Conservation (phyloP, 1,140 invertebrate species). For the Zaprionus tsacasi region DNA sequence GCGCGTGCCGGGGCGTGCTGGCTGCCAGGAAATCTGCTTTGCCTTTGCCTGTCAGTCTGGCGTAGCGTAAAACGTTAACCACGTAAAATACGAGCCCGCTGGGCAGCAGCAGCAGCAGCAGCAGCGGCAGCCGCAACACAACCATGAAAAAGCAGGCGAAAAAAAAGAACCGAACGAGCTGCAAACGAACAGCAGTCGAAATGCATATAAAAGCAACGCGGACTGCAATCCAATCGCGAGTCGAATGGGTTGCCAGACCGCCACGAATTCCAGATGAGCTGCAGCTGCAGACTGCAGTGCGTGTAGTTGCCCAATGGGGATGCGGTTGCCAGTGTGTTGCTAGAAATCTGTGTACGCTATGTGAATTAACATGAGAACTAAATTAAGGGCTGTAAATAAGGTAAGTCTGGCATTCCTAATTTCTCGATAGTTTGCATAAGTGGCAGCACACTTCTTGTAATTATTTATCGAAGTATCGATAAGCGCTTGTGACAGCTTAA, state of each 20-base stretch:
- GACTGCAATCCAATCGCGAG: slow-evolving; percentile 25
- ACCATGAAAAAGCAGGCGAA: slow-evolving; percentile 23
- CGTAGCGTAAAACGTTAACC: slow-evolving; percentile 65
- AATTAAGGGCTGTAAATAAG: background rate
- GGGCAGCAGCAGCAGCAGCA: slow-evolving; percentile 42
- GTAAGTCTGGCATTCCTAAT: background rate
- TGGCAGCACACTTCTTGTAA: background rate
- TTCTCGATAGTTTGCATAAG: background rate
- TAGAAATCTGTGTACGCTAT: background rate
- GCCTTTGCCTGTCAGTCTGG: slow-evolving; percentile 55
- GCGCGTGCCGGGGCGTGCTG: slow-evolving; percentile 29
- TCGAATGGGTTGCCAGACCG: slow-evolving; percentile 27
- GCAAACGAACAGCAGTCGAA: slow-evolving; percentile 37
- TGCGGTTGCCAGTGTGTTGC: slow-evolving; percentile 24
- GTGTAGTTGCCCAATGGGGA: background rate
- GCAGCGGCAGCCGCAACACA: slow-evolving; percentile 49
- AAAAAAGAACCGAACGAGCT: slow-evolving; percentile 21
- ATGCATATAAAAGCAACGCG: slow-evolving; percentile 35
- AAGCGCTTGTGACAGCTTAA: background rate
- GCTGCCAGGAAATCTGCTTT: slow-evolving; percentile 40
- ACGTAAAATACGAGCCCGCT: slow-evolving; percentile 66
- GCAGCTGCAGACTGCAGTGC: slow-evolving; percentile 21
- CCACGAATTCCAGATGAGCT: slow-evolving; percentile 38
- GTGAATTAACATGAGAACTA: background rate
- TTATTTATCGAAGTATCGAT: background rate